Conservation (phyloP, 2,888 invertebrate species). For the Nipponacmea schrenckii region DNA sequence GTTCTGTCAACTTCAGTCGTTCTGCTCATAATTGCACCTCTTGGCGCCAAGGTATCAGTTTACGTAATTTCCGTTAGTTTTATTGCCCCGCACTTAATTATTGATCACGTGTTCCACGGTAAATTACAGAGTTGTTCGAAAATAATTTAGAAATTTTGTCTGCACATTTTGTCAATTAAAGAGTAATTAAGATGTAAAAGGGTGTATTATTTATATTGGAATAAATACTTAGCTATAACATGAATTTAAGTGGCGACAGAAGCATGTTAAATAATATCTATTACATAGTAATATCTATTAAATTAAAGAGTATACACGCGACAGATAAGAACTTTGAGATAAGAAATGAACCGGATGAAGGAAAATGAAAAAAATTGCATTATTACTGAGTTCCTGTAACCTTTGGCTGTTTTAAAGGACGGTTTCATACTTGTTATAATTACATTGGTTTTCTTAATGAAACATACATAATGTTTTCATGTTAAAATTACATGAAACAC, state of each 20-base stretch:
- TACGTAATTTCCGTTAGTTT: slow-evolving; percentile 22
- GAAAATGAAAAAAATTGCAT: neutral
- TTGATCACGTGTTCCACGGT: neutral
- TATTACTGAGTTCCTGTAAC: neutral
- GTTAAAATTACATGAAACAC: no score
- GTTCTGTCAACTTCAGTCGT: slow-evolving; percentile 4
- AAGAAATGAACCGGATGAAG: slow-evolving; percentile 4
- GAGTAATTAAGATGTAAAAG: neutral
- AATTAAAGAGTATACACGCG: slow-evolving; percentile 4
- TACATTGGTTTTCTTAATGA: no score
- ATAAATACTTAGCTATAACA: slow-evolving; percentile 5
- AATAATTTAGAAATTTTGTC: slow-evolving; percentile 6
- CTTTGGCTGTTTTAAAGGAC: no score
- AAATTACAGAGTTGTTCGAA: neutral
- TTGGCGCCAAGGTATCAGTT: slow-evolving; percentile 21
- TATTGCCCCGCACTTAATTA: slow-evolving; percentile 5
- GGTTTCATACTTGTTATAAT: no score
- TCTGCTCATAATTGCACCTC: slow-evolving; percentile 18
- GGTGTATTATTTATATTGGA: neutral
- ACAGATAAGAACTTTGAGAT: slow-evolving; percentile 1
- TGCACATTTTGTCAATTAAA: slow-evolving; percentile 4
- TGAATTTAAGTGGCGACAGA: neutral
- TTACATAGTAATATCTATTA: slow-evolving; percentile 1
- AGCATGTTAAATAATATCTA: neutral
- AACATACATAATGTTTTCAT: no score